Conservation (phyloP, 2,113 vertebrate genomes). For the Barbus barbus region DNA sequence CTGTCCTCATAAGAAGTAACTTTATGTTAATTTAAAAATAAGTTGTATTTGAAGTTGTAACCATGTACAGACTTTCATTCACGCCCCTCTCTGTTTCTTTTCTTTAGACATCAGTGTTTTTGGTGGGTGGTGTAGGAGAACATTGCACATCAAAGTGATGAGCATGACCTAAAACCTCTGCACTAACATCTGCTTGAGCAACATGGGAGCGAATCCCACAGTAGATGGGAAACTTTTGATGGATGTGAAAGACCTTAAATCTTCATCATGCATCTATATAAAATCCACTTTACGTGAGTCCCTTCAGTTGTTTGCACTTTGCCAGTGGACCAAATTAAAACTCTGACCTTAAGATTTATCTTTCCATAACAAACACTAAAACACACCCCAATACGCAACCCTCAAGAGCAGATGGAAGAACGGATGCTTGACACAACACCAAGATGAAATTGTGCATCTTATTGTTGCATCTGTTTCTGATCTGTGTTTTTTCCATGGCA, state of each 20-base stretch:
- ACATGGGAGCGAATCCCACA: slow-evolving; percentile 34
- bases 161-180: slow-evolving; percentile 56
- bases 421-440: slow-evolving; percentile 11
- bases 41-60: no score
- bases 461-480: slow-evolving; percentile 59
- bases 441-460: slow-evolving; percentile 35
- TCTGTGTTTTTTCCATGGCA: slow-evolving; percentile 48
- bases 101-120: slow-evolving; percentile 30
- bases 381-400: slow-evolving; percentile 12
- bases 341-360: neutral
- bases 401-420: neutral
- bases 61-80: no score
- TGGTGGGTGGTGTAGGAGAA: slow-evolving; percentile 17
- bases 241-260: neutral
- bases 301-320: neutral
- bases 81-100: slow-evolving; percentile 48
- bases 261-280: no score
- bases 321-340: neutral
- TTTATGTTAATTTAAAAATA: no score
- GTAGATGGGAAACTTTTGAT: slow-evolving; percentile 1
- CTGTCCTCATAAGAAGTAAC: neutral
- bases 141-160: slow-evolving; percentile 70
- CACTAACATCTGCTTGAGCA: slow-evolving; percentile 62
- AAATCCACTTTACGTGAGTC: neutral
- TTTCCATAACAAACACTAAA: neutral